Base-by-base conservation (phyloP, 2,113 vertebrate genomes). In the Brachypodius melanocephalos region DNA sequence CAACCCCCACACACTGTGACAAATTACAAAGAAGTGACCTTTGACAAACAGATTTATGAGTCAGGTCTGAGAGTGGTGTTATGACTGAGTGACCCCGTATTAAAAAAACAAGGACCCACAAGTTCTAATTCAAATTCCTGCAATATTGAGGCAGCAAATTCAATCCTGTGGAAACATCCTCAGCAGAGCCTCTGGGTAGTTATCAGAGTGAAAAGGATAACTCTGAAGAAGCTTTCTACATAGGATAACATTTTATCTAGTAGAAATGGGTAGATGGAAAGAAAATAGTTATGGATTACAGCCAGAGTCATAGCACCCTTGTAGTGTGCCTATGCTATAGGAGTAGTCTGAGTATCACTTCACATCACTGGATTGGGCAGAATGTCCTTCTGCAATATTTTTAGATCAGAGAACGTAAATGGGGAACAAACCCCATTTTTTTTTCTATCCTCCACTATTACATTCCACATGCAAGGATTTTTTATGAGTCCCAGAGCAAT, bases 381-480 rank as follows among this genome's bases (percentile, higher is more conserved):
- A 69, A 52, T 4, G 5, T 71, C 34, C 24, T 88, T 46, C 18
- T 66, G 51, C 3, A 8, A 19, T 49, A 24, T 67, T 87, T 48
- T 34, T 36, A 79, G 17, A 17, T 45, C 17, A 63, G 10, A n/a
- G 5, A 87, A 85, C 49, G 29, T 29, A 78, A 81, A 45, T 46
- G 17, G 13, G 28, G 57, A 7, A 48, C 3, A 34, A 55, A 73
- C 42, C 1, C 2, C 0, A 2, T 17, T 67, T 73, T 52, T 78
- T 34, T 48, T 68, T 17, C 24, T 11, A 17, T 45, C 24, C 8
- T 57, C 29, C 28, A 59, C 6, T 69, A 7, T 22, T 29, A 24
- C 18, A 22, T 62, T 84, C 24, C 19, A 28, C 0, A 0, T 52
- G 6, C 29, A 51, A 24, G 22, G 6, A 55, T 38, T 14, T 87